phyloP scores from a whole-genome alignment of 2,113 vertebrate genomes.

The Urocynchramus pylzowi region DNA sequence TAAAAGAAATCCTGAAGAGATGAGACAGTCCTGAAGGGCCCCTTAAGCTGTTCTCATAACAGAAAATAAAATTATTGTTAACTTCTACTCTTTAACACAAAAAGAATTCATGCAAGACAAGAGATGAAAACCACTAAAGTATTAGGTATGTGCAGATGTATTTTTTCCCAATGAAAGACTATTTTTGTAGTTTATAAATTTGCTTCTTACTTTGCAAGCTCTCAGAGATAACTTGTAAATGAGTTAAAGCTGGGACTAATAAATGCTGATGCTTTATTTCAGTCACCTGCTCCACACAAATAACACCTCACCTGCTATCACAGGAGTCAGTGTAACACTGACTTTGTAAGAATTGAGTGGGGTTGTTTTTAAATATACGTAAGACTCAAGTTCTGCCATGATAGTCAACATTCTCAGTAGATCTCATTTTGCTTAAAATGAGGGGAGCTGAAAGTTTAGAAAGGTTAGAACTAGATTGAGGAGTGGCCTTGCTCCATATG shows the following conservation, averaged over 20 bases:
- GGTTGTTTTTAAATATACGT: accelerated
- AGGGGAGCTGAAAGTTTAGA: too few relatives aligned
- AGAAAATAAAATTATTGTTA: not conserved
- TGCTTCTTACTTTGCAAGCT: not conserved
- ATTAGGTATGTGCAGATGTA: accelerated
- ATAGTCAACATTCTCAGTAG: not conserved
- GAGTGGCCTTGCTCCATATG: accelerated
- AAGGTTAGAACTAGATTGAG: accelerated
- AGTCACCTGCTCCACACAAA: not conserved
- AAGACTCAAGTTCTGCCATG: not conserved
- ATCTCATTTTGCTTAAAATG: not conserved
- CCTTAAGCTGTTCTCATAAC: not conserved
- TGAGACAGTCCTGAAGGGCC: not conserved
- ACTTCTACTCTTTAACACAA: not conserved
- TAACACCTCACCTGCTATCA: not conserved
- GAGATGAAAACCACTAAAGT: not conserved
- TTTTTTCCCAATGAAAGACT: not conserved
- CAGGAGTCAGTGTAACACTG: accelerated
- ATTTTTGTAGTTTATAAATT: not conserved
- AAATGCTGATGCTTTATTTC: not conserved
- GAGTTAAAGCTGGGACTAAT: not conserved
- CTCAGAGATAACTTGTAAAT: not conserved
- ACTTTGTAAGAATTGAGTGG: not conserved
- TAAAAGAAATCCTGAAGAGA: not conserved
- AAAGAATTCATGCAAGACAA: accelerated